Evolutionary conservation across 2,113 vertebrate species (phyloP).

Genomic region (Urocitellus parryii): DNA sequence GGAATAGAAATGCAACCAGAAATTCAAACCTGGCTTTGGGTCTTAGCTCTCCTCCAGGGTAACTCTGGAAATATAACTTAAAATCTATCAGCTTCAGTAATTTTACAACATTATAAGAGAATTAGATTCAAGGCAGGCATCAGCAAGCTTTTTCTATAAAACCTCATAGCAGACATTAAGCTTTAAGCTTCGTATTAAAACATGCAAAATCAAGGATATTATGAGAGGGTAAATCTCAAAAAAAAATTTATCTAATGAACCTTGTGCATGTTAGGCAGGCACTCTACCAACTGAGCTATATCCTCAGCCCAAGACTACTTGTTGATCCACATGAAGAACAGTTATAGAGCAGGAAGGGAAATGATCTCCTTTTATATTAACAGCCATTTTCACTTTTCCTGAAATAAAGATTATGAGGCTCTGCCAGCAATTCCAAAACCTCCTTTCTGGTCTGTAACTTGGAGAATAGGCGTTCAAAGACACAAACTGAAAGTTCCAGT

Average conservation of each 20-base stretch:
- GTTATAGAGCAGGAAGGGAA: neutral
- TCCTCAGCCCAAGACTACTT: neutral
- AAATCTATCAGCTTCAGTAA: neutral
- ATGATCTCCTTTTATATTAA: neutral
- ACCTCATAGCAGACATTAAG: neutral
- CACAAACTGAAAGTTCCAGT: neutral
- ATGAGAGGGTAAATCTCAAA: neutral
- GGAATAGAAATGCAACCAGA: neutral
- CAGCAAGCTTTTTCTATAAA: neutral
- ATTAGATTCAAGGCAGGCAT: neutral
- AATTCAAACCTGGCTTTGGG: neutral
- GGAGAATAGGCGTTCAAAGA: neutral
- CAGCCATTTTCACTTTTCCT: neutral
- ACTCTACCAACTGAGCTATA: no score
- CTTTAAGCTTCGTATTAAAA: neutral
- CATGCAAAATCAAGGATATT: neutral
- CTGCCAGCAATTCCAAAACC: neutral
- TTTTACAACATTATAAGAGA: neutral
- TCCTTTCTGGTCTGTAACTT: no score
- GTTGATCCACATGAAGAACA: neutral
- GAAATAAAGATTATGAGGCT: neutral
- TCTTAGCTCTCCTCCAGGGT: neutral
- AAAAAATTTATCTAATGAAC: neutral
- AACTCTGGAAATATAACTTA: neutral
- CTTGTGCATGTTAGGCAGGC: no score